Evolutionary conservation across 2,888 invertebrate species (phyloP).

Genomic region (Heliconius ethilla): DNA sequence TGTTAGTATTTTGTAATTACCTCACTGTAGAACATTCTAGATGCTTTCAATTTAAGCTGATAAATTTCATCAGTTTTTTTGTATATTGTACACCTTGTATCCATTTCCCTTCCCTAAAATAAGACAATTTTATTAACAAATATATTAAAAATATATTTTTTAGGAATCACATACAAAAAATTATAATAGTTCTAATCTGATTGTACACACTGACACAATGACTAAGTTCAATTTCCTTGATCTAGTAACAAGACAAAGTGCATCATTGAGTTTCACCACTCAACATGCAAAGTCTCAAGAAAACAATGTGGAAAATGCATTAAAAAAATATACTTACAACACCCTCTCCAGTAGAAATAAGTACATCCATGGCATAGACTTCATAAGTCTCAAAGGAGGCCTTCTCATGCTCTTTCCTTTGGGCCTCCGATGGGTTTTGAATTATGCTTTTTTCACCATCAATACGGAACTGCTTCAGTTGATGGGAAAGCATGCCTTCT

Average conservation of each 20-base stretch:
- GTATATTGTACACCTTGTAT: conserved; percentile 97
- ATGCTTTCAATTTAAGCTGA: conserved; percentile 98
- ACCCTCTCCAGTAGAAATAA: conserved; percentile 97
- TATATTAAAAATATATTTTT: neutral
- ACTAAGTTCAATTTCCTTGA: too few relatives aligned
- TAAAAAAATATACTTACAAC: conserved; percentile 81
- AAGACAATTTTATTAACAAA: conserved; percentile 29
- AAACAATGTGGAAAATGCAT: too few relatives aligned
- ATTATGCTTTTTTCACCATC: conserved; percentile 94
- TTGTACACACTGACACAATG: too few relatives aligned
- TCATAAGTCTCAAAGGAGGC: conserved; percentile 97
- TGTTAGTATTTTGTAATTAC: conserved; percentile 56
- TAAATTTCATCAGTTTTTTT: conserved; percentile 99
- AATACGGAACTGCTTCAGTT: conserved; percentile 97
- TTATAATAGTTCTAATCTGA: too few relatives aligned
- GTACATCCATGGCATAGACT: conserved; percentile 99
- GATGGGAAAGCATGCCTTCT: conserved; percentile 97
- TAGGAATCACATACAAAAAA: neutral
- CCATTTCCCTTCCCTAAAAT: conserved; percentile 91
- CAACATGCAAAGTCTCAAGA: neutral
- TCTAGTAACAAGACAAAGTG: too few relatives aligned
- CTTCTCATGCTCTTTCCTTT: conserved; percentile 98
- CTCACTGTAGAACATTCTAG: conserved; percentile 94
- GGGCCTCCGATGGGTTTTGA: conserved; percentile 97
- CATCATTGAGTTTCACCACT: too few relatives aligned